Percentiles rank a stretch among this genome's conserved stretches.
Conservation (phyloP, 2,888 invertebrate species). For the Lasioglossum villosulum region DNA sequence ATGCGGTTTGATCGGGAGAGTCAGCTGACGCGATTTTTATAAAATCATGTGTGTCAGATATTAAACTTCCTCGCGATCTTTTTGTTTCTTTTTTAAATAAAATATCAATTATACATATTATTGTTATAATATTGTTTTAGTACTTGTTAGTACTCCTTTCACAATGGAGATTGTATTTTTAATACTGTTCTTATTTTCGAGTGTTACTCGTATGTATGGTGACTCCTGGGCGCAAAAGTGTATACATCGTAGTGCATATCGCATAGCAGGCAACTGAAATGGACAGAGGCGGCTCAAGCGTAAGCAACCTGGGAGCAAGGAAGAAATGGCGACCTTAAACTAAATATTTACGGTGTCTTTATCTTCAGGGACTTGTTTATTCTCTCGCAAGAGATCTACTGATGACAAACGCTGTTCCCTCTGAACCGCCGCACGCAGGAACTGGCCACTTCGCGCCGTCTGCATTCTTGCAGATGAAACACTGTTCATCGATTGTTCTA, state of each 20-base stretch:
- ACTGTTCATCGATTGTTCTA: not conserved
- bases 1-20: no score
- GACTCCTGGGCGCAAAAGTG: not conserved
- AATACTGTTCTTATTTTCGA: no score
- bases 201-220: not conserved
- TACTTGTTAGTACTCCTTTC: no score
- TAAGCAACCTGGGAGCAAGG: not conserved
- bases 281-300: not conserved
- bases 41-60: no score
- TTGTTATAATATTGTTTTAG: no score
- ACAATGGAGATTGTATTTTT: no score
- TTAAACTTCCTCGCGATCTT: no score
- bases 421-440: not conserved
- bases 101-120: no score
- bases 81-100: no score
- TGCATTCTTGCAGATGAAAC: not conserved
- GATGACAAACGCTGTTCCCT: not conserved
- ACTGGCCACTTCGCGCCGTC: not conserved
- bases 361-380: conserved; percentile 3
- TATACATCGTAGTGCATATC: not conserved
- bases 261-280: not conserved
- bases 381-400: not conserved
- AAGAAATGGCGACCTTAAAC: not conserved
- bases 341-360: not conserved
- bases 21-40: no score